Evolutionary conservation across 1,140 invertebrate genomes (phyloP).

Genomic region (Lycorma delicatula): DNA sequence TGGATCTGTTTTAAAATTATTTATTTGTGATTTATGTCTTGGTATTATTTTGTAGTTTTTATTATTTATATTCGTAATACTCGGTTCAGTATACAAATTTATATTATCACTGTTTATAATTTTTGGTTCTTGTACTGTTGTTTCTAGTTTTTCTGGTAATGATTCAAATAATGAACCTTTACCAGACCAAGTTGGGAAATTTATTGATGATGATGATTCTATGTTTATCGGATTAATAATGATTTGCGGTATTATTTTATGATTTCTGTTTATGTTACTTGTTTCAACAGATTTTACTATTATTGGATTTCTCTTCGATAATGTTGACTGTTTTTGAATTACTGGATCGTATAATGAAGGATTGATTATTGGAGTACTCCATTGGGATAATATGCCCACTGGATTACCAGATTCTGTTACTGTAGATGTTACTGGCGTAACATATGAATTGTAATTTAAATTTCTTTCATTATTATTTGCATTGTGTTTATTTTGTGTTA

Average conservation of each 20-base stretch:
- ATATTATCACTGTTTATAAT: neutral
- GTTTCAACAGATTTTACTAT: neutral
- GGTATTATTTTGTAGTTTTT: neutral
- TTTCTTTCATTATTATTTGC: too few species aligned
- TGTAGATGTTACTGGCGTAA: neutral
- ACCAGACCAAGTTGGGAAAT: neutral
- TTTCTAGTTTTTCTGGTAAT: constrained; percentile 1
- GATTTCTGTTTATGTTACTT: neutral
- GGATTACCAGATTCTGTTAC: neutral
- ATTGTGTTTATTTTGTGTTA: too few species aligned
- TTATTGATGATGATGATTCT: neutral
- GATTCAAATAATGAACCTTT: neutral
- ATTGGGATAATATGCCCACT: neutral
- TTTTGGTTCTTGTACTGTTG: neutral
- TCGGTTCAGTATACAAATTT: neutral
- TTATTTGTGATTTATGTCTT: constrained; percentile 4
- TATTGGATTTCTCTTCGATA: neutral
- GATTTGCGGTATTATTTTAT: too few species aligned
- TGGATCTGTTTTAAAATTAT: neutral
- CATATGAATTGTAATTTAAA: too few species aligned
- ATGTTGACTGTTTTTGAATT: neutral
- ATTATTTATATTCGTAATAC: too few species aligned
- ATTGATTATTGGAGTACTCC: neutral
- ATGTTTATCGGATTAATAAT: neutral
- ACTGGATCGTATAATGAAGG: neutral